These are phyloP conservation scores for Alviniconcha marisindica DNA, from an alignment of 1,140 invertebrate genomes.

Conservation along the genomic window DNA sequence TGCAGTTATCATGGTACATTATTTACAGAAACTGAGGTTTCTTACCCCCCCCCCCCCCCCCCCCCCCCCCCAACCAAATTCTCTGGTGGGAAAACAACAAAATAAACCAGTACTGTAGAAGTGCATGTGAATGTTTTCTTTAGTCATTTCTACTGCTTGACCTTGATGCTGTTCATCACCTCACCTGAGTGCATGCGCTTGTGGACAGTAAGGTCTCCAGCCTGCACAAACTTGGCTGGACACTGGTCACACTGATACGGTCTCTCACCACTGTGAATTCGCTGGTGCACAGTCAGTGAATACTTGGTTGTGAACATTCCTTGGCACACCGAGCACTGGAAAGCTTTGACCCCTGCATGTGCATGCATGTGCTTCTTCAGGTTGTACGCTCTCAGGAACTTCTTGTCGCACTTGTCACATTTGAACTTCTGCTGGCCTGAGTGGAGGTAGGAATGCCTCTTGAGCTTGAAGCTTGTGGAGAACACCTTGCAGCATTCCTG, in stretches of 20 bases:
- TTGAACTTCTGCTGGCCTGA: slow-evolving; percentile 77
- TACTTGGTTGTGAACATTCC: slow-evolving; percentile 95
- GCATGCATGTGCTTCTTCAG: slow-evolving; percentile 92
- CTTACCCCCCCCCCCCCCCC: too few relatives aligned
- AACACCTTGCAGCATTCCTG: not conserved
- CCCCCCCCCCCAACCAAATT: too few relatives aligned
- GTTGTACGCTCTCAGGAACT: slow-evolving; percentile 92
- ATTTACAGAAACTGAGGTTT: too few relatives aligned
- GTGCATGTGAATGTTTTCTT: too few relatives aligned
- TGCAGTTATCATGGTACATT: too few relatives aligned
- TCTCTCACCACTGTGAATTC: slow-evolving; percentile 90
- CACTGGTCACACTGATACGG: slow-evolving; percentile 80
- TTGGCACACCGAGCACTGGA: slow-evolving; percentile 85
- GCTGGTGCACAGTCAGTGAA: slow-evolving; percentile 90
- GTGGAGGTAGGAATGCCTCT: not conserved
- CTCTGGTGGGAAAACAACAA: too few relatives aligned
- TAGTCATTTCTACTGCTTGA: too few relatives aligned
- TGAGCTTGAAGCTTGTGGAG: not conserved
- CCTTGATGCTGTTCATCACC: too few relatives aligned
- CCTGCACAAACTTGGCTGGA: slow-evolving; percentile 85
- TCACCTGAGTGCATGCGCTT: slow-evolving; percentile 84
- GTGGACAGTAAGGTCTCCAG: slow-evolving; percentile 89
- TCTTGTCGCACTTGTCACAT: slow-evolving; percentile 88
- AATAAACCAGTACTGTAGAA: too few relatives aligned
- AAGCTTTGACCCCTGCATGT: not conserved